A percentile compares a stretch with the other conserved stretches of the same genome.
phyloP scores from a whole-genome alignment of 2,888 invertebrate genomes.

The Drosophila affinis region DNA sequence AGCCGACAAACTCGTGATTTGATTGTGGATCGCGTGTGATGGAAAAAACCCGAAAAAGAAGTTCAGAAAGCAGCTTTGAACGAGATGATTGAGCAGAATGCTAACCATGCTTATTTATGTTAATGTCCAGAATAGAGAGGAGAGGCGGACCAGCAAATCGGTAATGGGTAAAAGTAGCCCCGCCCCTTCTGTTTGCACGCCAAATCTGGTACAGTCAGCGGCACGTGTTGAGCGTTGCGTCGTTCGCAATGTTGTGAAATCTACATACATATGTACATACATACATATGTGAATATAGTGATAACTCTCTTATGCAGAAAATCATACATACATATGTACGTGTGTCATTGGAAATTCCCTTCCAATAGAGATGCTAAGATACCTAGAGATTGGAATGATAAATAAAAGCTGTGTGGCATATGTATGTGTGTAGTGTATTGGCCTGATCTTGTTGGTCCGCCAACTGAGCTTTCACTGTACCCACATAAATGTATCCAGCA shows the following conservation, averaged over 20 bases:
- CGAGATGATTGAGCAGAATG: constrained; percentile 14
- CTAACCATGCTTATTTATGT: not conserved
- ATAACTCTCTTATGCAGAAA: not conserved
- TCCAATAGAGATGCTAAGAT: not conserved
- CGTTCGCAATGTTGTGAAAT: not conserved
- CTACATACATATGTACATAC: not conserved
- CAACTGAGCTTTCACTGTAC: not conserved
- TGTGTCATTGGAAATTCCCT: not conserved
- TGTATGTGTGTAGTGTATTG: no score
- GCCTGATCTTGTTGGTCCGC: not conserved
- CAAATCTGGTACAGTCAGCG: not conserved
- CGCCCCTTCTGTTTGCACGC: not conserved
- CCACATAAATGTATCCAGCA: not conserved
- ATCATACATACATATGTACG: not conserved
- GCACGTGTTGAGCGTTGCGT: not conserved
- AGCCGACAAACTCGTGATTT: constrained; percentile 49
- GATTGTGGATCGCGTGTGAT: constrained; percentile 19
- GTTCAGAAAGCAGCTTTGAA: constrained; percentile 2
- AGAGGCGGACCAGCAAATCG: not conserved
- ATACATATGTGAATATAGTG: not conserved
- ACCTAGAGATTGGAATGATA: not conserved
- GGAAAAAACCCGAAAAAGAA: constrained; percentile 32
- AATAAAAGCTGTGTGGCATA: not conserved
- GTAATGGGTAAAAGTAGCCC: not conserved
- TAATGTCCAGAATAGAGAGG: not conserved